Base-by-base conservation (phyloP, 2,113 vertebrate genomes). In the Proteles cristata region DNA sequence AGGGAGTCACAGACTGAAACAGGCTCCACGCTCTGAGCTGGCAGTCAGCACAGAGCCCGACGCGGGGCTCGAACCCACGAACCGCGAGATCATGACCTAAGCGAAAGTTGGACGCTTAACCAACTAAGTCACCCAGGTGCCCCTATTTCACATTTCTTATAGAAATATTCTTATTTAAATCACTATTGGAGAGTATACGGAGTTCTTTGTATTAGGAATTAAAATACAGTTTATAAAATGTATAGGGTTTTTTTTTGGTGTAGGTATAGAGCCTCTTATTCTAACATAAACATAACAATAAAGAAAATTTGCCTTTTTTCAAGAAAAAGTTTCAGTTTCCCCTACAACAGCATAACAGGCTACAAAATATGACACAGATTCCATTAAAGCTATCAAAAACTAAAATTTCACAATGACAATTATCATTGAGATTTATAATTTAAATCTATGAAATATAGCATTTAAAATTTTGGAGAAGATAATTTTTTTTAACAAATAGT, bases 221-320 rank as follows among this genome's bases (percentile, higher is more conserved):
- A 61, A 82, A 97, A 66, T 84, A 76, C 15, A 58, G 25, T 8
- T 89, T 94, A 80, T 48, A 10, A 94, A 84, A 86, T 91, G 45
- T 26, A 31, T 39, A 28, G 74, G 10, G 39, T 39, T 69, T 50
- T 73, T 43, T 96, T 11, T 55, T 39, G 7, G 3, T 77, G 7
- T 43, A 0, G 65, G 11, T 48, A 71, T 21, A 80, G 11, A 91
- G 35, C 33, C n/a, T 48, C 25, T 85, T 71, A 74, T 43, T 92
- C 15, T 86, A 97, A 92, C 39, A 96, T 61, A 94, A 66, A 76
- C 2, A 66, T 33, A 79, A 66, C 14, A 55, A 48, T 48, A 81
- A 76, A 17, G 55, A 21, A 21, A 63, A 43, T 83, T 65, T 35
- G 0, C 0, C 9, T 2, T 83, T 45, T 92, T 58, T 28, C 39